phyloP scores from a whole-genome alignment of 2,888 invertebrate species.

The Boloria euphrosyne region DNA sequence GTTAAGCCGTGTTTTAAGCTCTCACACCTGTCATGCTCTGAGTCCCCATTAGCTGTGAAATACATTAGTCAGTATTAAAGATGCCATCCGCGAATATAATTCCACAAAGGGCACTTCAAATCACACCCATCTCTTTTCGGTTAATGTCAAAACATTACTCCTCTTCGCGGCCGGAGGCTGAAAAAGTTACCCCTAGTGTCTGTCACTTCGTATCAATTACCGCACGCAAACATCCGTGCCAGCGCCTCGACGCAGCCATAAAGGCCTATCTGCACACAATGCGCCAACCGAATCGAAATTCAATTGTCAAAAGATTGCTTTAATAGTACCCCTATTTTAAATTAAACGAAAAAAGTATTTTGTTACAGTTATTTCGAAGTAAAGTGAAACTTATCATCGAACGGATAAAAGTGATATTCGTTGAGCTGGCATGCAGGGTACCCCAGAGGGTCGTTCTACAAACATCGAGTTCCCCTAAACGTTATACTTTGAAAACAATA shows the following conservation, averaged over 20 bases:
- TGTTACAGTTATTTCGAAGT: conserved; percentile 45
- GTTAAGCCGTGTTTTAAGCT: conserved; percentile 54
- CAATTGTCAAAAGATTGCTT: conserved; percentile 80
- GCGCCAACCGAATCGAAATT: conserved; percentile 72
- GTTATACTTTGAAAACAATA: conserved; percentile 83
- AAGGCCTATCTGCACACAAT: conserved; percentile 71
- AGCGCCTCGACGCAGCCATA: conserved; percentile 50
- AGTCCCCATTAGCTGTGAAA: conserved; percentile 76
- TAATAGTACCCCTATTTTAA: conserved; percentile 66
- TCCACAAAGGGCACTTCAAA: conserved; percentile 82
- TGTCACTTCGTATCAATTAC: conserved; percentile 83
- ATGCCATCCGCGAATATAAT: conserved; percentile 79
- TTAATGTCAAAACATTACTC: conserved; percentile 79
- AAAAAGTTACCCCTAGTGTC: conserved; percentile 71
- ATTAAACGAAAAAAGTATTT: conserved; percentile 66
- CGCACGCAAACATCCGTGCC: conserved; percentile 78
- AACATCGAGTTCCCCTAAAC: conserved; percentile 80
- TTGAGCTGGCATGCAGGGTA: conserved; percentile 49
- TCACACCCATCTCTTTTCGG: conserved; percentile 80
- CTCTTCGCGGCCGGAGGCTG: conserved; percentile 70
- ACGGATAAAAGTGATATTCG: conserved; percentile 62
- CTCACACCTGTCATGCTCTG: conserved; percentile 75
- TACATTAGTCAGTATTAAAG: conserved; percentile 82
- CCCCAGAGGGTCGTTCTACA: conserved; percentile 76
- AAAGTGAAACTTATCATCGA: conserved; percentile 61